phyloP scores from a whole-genome alignment of 30 jellyfish, hydroid and myxozoan genomes.

The Aurelia sp. region DNA sequence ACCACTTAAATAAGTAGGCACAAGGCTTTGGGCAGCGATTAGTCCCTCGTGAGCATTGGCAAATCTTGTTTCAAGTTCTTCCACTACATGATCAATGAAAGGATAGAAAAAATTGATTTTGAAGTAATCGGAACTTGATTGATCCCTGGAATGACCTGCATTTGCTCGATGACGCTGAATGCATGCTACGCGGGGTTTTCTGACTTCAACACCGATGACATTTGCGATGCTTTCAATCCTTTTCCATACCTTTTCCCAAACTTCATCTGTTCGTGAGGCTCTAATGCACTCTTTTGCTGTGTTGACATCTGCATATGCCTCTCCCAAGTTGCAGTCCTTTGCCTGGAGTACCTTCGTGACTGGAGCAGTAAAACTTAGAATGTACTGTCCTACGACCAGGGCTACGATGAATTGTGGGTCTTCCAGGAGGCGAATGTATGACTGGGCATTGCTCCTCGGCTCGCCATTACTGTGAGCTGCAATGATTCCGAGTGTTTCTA shows the following conservation, averaged over 20 bases:
- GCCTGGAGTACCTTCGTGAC: conserved; percentile 50
- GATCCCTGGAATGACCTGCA: conserved; percentile 47
- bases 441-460: conserved; percentile 59
- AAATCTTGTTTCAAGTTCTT: conserved; percentile 45
- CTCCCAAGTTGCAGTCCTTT: conserved; percentile 34
- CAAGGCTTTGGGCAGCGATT: conserved; percentile 47
- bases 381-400: conserved; percentile 21
- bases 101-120: conserved; percentile 27
- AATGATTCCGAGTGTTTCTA: conserved; percentile 46
- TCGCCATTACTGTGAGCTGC: conserved; percentile 58
- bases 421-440: conserved; percentile 43
- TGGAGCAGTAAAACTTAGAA: conserved; percentile 8
- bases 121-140: conserved; percentile 56
- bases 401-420: conserved; percentile 40
- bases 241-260: conserved; percentile 51
- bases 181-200: conserved; percentile 59
- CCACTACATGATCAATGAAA: conserved; percentile 59
- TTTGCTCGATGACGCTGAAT: too few species aligned
- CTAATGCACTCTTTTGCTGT: conserved; percentile 42
- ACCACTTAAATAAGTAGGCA: conserved; percentile 32
- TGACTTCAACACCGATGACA: conserved; percentile 41
- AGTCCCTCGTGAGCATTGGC: conserved; percentile 65
- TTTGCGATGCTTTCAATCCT: conserved; percentile 57
- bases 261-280: conserved; percentile 43
- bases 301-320: conserved; percentile 48